Evolutionary conservation across 2,113 vertebrate genomes (phyloP).

Genomic region (Vanacampus margaritifer): DNA sequence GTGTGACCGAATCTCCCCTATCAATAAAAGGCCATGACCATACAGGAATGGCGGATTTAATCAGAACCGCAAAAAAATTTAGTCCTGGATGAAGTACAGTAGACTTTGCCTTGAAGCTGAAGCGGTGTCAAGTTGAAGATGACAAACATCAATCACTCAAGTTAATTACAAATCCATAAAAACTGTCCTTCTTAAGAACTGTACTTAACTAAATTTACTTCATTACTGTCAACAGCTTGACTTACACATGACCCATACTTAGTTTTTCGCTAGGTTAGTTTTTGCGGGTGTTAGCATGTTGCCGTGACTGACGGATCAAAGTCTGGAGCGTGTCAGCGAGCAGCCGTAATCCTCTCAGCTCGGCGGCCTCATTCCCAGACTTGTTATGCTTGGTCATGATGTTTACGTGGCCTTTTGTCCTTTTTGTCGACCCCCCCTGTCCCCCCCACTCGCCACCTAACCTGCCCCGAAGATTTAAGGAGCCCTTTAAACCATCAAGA

Average conservation of each 20-base stretch:
- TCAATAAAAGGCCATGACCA: too few species aligned
- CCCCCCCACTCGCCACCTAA: not conserved
- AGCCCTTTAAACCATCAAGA: not conserved
- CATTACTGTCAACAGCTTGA: not conserved
- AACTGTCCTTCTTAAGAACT: too few species aligned
- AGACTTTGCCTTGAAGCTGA: too few species aligned
- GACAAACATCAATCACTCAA: not conserved
- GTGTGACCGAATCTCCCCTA: too few species aligned
- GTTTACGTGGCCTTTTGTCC: constrained; percentile 5
- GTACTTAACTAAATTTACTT: not conserved
- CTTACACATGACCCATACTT: not conserved
- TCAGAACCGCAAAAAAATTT: too few species aligned
- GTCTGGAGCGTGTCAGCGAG: constrained; percentile 16
- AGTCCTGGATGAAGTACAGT: too few species aligned
- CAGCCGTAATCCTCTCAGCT: constrained; percentile 26
- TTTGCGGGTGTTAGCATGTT: not conserved
- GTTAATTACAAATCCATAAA: not conserved
- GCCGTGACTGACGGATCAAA: constrained; percentile 16
- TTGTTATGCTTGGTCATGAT: constrained; percentile 13
- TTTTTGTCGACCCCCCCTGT: not conserved
- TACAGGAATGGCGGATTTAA: too few species aligned
- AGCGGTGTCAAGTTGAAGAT: too few species aligned
- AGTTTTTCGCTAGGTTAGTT: not conserved
- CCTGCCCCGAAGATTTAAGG: not conserved
- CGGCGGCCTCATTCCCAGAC: constrained; percentile 10